Evolutionary conservation across 37 sponge, comb jelly and placozoan genomes (phyloP).

Genomic region (Axinella damicornis): DNA sequence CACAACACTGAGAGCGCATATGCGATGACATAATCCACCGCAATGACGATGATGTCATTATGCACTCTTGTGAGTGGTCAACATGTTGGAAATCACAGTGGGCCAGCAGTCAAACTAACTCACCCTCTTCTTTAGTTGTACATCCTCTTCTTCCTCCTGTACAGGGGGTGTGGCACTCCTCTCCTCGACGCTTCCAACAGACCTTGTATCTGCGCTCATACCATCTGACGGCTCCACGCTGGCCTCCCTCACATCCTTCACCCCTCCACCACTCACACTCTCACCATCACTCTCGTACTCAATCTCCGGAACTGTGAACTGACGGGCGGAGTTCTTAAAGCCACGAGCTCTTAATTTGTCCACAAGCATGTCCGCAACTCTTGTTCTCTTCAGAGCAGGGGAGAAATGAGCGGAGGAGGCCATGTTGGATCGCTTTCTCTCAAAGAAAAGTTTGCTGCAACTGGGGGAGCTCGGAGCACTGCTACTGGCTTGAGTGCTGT

Average conservation of each 20-base stretch:
- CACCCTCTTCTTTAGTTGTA: conserved; percentile 26
- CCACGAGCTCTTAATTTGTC: not conserved
- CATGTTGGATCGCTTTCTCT: no score
- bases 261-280: conserved; percentile 19
- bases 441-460: no score
- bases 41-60: no score
- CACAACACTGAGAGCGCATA: no score
- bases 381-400: no score
- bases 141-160: conserved; percentile 26
- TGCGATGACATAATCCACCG: no score
- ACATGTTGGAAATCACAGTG: not conserved
- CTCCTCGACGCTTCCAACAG: not conserved
- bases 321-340: not conserved
- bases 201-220: not conserved
- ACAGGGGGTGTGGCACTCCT: conserved; percentile 8
- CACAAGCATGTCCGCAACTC: not conserved
- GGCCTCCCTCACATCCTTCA: not conserved
- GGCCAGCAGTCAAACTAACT: no score
- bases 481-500: no score
- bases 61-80: no score
- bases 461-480: no score
- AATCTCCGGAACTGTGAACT: not conserved
- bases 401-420: no score
- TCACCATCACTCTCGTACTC: conserved; percentile 37
- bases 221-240: no score